Conservation (phyloP, 2,113 vertebrate species). For the Xenopus tropicalis region DNA sequence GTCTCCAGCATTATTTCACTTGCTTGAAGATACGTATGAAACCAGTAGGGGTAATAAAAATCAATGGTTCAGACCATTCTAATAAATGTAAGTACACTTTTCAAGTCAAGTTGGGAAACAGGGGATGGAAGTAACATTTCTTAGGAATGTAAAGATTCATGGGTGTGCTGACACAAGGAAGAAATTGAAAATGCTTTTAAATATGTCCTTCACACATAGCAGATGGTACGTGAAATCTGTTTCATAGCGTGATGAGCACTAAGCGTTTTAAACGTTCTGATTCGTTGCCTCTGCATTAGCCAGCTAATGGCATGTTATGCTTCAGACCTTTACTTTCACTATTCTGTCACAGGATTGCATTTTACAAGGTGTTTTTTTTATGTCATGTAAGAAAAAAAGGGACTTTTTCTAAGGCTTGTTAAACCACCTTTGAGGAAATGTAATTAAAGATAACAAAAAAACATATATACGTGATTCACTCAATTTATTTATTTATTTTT, state of each 20-base stretch:
- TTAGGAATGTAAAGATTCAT: slow-evolving; percentile 47
- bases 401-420: too few species aligned
- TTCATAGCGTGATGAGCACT: slow-evolving; percentile 44
- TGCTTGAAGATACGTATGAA: too few species aligned
- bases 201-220: slow-evolving; percentile 54
- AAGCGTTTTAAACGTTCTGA: slow-evolving; percentile 49
- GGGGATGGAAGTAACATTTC: slow-evolving; percentile 44
- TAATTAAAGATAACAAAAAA: too few species aligned
- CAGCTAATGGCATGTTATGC: slow-evolving; percentile 43
- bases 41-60: too few species aligned
- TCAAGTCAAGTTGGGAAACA: slow-evolving; percentile 38
- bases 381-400: too few species aligned
- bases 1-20: too few species aligned
- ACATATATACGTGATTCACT: too few species aligned
- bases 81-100: slow-evolving; percentile 18
- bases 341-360: neutral
- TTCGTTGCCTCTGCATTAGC: slow-evolving; percentile 45
- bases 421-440: too few species aligned
- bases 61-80: slow-evolving; percentile 6
- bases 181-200: slow-evolving; percentile 44
- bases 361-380: slow-evolving; percentile 10
- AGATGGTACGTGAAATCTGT: slow-evolving; percentile 57
- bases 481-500: too few species aligned
- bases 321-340: neutral
- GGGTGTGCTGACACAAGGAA: slow-evolving; percentile 49